Evolutionary conservation across 2,888 invertebrate species (phyloP).

Genomic region (Drosophila nigricruria): DNA sequence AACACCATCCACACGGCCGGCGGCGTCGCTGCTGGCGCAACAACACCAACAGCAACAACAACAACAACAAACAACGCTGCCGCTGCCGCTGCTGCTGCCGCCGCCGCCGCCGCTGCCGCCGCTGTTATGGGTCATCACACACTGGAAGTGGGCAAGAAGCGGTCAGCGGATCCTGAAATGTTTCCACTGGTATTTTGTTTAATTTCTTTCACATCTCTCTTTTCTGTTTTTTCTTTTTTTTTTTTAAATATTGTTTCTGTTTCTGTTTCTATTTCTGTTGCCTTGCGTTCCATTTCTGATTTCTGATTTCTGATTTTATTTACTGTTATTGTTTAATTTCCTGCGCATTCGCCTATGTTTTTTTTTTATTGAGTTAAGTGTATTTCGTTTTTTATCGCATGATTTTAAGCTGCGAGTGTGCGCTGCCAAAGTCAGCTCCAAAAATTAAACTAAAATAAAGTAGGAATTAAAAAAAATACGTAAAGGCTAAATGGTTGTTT

Average conservation of each 20-base stretch:
- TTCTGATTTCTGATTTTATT: slow-evolving; percentile 24
- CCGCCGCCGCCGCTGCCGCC: slow-evolving; percentile 88
- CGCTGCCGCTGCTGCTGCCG: slow-evolving; percentile 76
- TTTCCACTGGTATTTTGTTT: slow-evolving; percentile 93
- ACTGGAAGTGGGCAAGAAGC: slow-evolving; percentile 97
- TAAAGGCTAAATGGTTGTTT: neutral
- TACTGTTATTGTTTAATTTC: slow-evolving; percentile 32
- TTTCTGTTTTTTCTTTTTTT: slow-evolving; percentile 12
- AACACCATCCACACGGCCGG: slow-evolving; percentile 82
- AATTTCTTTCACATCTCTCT: slow-evolving; percentile 53
- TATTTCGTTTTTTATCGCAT: slow-evolving; percentile 44
- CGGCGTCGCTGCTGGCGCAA: slow-evolving; percentile 86
- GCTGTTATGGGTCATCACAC: slow-evolving; percentile 85
- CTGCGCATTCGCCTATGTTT: slow-evolving; percentile 26
- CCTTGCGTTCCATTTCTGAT: slow-evolving; percentile 28
- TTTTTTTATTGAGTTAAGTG: slow-evolving; percentile 26
- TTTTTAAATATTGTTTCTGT: slow-evolving; percentile 21
- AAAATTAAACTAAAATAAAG: neutral
- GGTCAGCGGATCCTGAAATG: slow-evolving; percentile 95
- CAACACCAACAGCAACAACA: slow-evolving; percentile 71
- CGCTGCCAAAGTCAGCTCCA: slow-evolving; percentile 2
- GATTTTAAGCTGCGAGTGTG: slow-evolving; percentile 29
- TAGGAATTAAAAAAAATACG: neutral
- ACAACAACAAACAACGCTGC: slow-evolving; percentile 70
- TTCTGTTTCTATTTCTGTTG: slow-evolving; percentile 30